These are phyloP conservation scores for Reinhardtius hippoglossoides DNA, from an alignment of 2,113 vertebrate genomes.

Conservation along the genomic window DNA sequence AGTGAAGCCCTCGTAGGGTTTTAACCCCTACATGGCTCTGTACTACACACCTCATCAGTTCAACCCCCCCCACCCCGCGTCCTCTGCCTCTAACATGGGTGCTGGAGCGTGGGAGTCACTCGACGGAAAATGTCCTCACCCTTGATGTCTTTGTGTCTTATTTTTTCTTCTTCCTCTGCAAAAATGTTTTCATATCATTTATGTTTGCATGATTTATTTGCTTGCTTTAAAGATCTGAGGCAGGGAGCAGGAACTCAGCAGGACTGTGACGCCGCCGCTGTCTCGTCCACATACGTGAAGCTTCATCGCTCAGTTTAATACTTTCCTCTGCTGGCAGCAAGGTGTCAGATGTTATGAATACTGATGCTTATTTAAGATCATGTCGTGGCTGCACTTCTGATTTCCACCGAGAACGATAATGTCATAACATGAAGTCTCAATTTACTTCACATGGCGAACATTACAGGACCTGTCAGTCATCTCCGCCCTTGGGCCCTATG, in stretches of 20 bases:
- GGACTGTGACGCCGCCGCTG: slow-evolving; percentile 10
- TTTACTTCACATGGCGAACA: neutral
- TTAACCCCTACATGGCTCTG: neutral
- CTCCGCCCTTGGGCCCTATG: neutral
- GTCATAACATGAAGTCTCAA: neutral
- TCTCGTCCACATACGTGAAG: slow-evolving; percentile 13
- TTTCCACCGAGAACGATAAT: slow-evolving; percentile 5
- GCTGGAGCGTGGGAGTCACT: slow-evolving; percentile 51
- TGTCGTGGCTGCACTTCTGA: neutral
- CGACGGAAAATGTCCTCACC: slow-evolving; percentile 24
- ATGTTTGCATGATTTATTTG: slow-evolving; percentile 51
- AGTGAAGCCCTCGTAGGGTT: slow-evolving; percentile 25
- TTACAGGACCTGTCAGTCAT: slow-evolving; percentile 17
- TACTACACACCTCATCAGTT: no score
- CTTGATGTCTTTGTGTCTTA: slow-evolving; percentile 40
- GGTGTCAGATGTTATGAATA: neutral
- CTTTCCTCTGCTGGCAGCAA: neutral
- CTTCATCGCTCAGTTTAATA: neutral
- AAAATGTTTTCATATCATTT: slow-evolving; percentile 44
- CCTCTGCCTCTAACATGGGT: slow-evolving; percentile 2
- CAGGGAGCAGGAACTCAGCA: slow-evolving; percentile 38
- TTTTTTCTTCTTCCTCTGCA: neutral
- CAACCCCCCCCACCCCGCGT: neutral
- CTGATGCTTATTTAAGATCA: neutral
- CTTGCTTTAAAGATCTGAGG: slow-evolving; percentile 44